phyloP scores from a whole-genome alignment of 2,797 vertebrate species.

The Orestias chungarensis region DNA sequence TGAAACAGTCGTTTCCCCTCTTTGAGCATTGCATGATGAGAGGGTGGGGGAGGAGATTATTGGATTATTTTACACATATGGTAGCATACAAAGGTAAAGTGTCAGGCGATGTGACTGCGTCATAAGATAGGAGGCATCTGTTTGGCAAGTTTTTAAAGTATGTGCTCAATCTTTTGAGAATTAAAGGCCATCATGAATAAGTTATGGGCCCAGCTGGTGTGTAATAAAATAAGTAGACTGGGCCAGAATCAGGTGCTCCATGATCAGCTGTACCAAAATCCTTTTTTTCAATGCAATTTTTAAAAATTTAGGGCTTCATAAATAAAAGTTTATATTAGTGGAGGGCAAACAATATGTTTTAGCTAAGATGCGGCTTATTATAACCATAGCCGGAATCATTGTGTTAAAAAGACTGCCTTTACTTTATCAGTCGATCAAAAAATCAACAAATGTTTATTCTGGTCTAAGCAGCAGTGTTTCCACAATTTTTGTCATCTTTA shows the following conservation, averaged over 20 bases:
- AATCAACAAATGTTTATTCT: background rate
- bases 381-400: background rate
- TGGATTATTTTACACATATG: conserved; percentile 4
- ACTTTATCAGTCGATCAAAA: background rate
- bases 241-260: background rate
- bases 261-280: background rate
- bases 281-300: background rate
- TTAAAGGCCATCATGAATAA: conserved; percentile 10
- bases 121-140: background rate
- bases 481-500: background rate
- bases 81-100: background rate
- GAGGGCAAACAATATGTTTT: background rate
- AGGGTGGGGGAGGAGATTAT: background rate
- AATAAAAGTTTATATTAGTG: background rate
- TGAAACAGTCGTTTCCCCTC: background rate
- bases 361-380: background rate
- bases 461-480: background rate
- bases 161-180: conserved; percentile 8
- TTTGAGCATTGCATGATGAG: background rate
- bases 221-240: conserved; percentile 6
- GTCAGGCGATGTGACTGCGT: background rate
- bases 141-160: conserved; percentile 16
- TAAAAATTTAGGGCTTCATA: background rate
- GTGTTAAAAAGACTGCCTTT: too few relatives aligned
- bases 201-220: conserved; percentile 1